A percentile compares a stretch with the other conserved stretches of the same genome.
Evolutionary conservation across 2,888 invertebrate species (phyloP).

Genomic region (Athetis lepigone): DNA sequence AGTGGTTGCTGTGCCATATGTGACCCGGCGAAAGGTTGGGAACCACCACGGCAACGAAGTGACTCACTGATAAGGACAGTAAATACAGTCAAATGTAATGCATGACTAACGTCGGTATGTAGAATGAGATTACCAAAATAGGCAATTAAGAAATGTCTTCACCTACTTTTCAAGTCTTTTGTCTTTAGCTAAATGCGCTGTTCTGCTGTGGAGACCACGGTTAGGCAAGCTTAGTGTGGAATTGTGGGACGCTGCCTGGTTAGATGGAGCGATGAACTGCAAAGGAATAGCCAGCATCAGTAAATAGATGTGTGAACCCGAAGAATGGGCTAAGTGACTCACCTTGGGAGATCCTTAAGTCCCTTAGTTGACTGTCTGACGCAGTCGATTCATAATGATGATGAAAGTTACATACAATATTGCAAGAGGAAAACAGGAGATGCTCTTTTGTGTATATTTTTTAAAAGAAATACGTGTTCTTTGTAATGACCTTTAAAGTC

Average conservation of each 20-base stretch:
- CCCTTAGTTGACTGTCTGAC: no score
- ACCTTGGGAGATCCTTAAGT: no score
- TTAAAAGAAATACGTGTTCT: conserved; percentile 7
- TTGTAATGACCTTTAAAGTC: conserved; percentile 23
- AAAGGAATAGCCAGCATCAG: no score
- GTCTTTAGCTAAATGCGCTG: conserved; percentile 2
- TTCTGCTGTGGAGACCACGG: no score
- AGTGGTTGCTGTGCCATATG: conserved; percentile 63
- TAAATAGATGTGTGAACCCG: no score
- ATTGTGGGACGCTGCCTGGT: no score
- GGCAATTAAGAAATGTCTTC: conserved; percentile 28
- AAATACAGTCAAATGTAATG: conserved; percentile 55
- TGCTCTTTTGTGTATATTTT: conserved; percentile 6
- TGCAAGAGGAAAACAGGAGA: neutral
- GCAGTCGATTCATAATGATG: no score
- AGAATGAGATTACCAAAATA: conserved; percentile 43
- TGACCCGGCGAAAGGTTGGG: conserved; percentile 69
- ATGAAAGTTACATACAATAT: no score
- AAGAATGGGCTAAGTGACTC: no score
- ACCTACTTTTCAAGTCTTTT: conserved; percentile 24
- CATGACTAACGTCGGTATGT: conserved; percentile 56
- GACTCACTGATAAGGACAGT: conserved; percentile 66
- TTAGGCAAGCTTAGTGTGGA: no score
- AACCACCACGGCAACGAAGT: conserved; percentile 68
- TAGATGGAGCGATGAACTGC: no score